Percentiles rank a stretch among this genome's conserved stretches.
phyloP scores from a whole-genome alignment of 37 sponge, comb jelly and placozoan species.

The Mnemiopsis leidyi region DNA sequence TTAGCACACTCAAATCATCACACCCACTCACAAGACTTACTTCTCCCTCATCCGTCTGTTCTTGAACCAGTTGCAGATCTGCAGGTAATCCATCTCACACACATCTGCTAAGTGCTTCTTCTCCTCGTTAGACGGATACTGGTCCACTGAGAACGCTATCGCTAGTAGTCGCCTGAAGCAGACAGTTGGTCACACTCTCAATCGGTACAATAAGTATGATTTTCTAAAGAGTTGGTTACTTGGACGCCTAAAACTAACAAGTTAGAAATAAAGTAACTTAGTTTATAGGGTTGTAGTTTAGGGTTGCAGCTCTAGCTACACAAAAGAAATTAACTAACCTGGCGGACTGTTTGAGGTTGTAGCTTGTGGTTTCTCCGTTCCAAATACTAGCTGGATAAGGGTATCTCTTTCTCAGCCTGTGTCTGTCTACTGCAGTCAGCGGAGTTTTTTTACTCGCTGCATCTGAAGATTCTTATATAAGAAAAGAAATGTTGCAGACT shows the following conservation, averaged over 20 bases:
- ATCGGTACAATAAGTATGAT: too few species aligned
- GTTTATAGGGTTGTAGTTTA: too few species aligned
- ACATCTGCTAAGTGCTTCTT: slow-evolving; percentile 39
- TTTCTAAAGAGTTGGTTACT: too few species aligned
- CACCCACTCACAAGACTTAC: neutral
- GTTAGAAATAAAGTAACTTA: too few species aligned
- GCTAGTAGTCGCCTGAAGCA: neutral
- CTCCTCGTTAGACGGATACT: slow-evolving; percentile 49
- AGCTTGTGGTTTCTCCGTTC: slow-evolving; percentile 29
- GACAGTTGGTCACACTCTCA: neutral
- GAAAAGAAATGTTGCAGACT: neutral
- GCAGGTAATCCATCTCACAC: slow-evolving; percentile 57
- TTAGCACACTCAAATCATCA: too few species aligned
- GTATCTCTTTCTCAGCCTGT: slow-evolving; percentile 8
- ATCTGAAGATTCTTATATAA: neutral
- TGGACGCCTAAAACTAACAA: too few species aligned
- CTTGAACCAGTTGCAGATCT: slow-evolving; percentile 58
- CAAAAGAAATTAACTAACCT: neutral
- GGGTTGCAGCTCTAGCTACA: too few species aligned
- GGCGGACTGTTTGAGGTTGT: slow-evolving; percentile 40
- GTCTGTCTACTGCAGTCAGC: slow-evolving; percentile 24
- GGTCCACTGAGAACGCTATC: slow-evolving; percentile 10
- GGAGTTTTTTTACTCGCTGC: neutral
- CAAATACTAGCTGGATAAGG: slow-evolving; percentile 25
- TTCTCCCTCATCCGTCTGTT: slow-evolving; percentile 46